Conservation (phyloP, 1,140 invertebrate species). For the Drosophila prosaltans region DNA sequence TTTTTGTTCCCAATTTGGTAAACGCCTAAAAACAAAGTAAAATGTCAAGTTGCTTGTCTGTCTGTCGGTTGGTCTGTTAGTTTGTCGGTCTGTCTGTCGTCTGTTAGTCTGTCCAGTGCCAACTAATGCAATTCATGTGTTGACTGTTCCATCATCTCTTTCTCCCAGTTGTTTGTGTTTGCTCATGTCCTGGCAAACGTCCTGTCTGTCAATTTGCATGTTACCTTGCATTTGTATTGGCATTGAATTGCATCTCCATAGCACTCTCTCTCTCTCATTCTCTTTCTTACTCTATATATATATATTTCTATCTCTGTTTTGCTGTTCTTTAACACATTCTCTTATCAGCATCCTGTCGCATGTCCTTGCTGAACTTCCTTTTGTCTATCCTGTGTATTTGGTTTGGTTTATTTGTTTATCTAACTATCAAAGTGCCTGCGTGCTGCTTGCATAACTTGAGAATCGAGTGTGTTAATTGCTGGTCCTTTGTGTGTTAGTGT, state of each 20-base stretch:
- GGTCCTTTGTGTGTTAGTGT: conserved; percentile 2
- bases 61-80: neutral
- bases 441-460: conserved; percentile 48
- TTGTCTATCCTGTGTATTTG: conserved; percentile 28
- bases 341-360: conserved; percentile 52
- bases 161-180: conserved; percentile 51
- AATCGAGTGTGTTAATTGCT: conserved; percentile 60
- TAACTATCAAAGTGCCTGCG: conserved; percentile 56
- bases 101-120: conserved; percentile 42
- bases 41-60: conserved; percentile 50
- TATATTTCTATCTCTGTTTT: neutral
- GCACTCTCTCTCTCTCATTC: neutral
- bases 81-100: conserved; percentile 12
- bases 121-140: conserved; percentile 62
- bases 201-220: conserved; percentile 61
- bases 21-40: conserved; percentile 66
- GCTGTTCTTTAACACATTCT: conserved; percentile 3
- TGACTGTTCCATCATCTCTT: conserved; percentile 40
- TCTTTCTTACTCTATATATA: neutral
- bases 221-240: conserved; percentile 51
- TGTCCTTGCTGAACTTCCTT: conserved; percentile 46
- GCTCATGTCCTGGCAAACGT: conserved; percentile 56
- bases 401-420: conserved; percentile 48
- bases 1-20: conserved; percentile 12
- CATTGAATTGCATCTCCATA: conserved; percentile 31